Percentiles rank a stretch among this genome's conserved stretches.
Conservation (phyloP, 2,113 vertebrate genomes). For the Parotia lawesii region DNA sequence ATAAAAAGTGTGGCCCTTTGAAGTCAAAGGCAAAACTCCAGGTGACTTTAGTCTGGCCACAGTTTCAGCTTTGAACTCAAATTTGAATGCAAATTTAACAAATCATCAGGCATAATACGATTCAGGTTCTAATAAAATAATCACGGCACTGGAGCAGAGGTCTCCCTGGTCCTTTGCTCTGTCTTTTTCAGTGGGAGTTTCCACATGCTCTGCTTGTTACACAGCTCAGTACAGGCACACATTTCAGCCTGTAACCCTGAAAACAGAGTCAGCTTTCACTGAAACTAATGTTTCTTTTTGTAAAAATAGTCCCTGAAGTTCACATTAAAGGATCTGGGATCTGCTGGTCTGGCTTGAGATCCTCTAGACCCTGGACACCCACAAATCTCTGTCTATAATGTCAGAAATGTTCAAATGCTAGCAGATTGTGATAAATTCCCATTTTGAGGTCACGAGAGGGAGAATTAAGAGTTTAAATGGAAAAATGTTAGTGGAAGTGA, state of each 20-base stretch:
- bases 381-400: neutral
- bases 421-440: neutral
- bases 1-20: constrained; percentile 14
- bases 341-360: neutral
- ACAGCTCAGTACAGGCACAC: neutral
- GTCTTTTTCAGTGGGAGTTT: neutral
- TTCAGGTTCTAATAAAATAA: neutral
- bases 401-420: neutral
- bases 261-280: neutral
- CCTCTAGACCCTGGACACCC: neutral
- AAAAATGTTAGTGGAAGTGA: constrained; percentile 3
- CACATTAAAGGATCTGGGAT: neutral
- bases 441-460: neutral
- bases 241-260: neutral
- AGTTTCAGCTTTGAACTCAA: constrained; percentile 1
- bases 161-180: neutral
- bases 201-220: neutral
- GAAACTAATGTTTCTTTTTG: neutral
- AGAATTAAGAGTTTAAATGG: constrained; percentile 17
- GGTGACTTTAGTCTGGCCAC: neutral
- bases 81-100: constrained; percentile 32
- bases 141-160: neutral
- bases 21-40: constrained; percentile 34
- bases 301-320: neutral
- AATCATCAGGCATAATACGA: neutral